phyloP scores from a whole-genome alignment of 2,888 invertebrate genomes.

The Sialis fuliginosa region DNA sequence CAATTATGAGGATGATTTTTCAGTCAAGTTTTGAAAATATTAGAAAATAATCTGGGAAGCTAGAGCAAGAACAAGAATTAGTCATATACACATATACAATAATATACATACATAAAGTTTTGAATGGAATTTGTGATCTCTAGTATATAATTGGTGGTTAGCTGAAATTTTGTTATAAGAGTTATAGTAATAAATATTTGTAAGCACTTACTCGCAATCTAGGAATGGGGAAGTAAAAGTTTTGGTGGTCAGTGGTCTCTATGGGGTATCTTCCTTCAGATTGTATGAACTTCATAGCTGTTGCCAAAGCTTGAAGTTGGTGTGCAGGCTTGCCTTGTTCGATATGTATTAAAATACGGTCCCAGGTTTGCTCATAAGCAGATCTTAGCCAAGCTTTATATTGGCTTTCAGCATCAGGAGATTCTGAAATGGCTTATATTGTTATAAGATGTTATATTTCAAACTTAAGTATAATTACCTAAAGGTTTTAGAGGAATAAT shows the following conservation, averaged over 20 bases:
- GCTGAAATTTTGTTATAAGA: too few relatives aligned
- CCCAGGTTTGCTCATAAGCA: constrained; percentile 48
- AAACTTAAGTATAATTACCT: constrained; percentile 22
- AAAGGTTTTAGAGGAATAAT: constrained; percentile 37
- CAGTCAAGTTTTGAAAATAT: too few relatives aligned
- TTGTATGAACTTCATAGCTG: constrained; percentile 53
- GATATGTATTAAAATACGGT: constrained; percentile 38
- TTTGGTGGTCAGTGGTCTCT: constrained; percentile 28
- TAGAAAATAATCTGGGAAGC: too few relatives aligned
- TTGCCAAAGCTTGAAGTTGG: constrained; percentile 35
- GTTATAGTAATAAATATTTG: too few relatives aligned
- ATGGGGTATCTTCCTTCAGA: constrained; percentile 53
- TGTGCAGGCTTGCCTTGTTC: constrained; percentile 16
- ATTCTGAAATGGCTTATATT: not conserved
- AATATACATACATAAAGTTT: too few relatives aligned
- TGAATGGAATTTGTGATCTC: too few relatives aligned
- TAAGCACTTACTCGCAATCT: constrained; percentile 36
- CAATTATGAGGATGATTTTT: too few relatives aligned
- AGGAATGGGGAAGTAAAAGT: constrained; percentile 43
- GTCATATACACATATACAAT: too few relatives aligned
- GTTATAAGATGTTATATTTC: not conserved
- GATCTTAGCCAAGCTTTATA: constrained; percentile 50
- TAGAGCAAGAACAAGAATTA: too few relatives aligned
- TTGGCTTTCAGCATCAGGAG: constrained; percentile 32
- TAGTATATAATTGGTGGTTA: too few relatives aligned